These are phyloP conservation scores for Synchiropus splendidus DNA, from an alignment of 2,113 vertebrate species.

Conservation along the genomic window DNA sequence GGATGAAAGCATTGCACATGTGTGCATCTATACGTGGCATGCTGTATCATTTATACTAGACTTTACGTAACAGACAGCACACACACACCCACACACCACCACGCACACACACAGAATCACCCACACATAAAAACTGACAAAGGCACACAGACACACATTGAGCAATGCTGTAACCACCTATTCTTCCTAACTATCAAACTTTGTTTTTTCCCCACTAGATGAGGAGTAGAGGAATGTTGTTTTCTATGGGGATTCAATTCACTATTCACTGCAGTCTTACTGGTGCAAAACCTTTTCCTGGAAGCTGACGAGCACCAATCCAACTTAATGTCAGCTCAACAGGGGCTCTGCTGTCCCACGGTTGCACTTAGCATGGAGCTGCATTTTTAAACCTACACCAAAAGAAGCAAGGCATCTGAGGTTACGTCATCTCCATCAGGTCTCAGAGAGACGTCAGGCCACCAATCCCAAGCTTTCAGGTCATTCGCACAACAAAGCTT, in stretches of 20 bases:
- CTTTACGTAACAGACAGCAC: slow-evolving; percentile 28
- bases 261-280: slow-evolving; percentile 48
- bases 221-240: slow-evolving; percentile 43
- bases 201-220: slow-evolving; percentile 24
- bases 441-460: slow-evolving; percentile 26
- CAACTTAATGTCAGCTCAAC: slow-evolving; percentile 47
- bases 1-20: too few relatives aligned
- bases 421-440: slow-evolving; percentile 30
- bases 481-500: slow-evolving; percentile 32
- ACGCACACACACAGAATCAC: slow-evolving; percentile 15
- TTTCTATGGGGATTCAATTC: slow-evolving; percentile 52
- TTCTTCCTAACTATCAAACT: slow-evolving; percentile 33
- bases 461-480: slow-evolving; percentile 28
- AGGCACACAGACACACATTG: slow-evolving; percentile 16
- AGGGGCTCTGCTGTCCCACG: slow-evolving; percentile 31
- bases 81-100: slow-evolving; percentile 1
- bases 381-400: slow-evolving; percentile 24
- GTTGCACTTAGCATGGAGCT: slow-evolving; percentile 27
- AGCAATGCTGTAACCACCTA: slow-evolving; percentile 35
- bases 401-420: slow-evolving; percentile 35
- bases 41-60: slow-evolving; percentile 33
- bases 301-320: slow-evolving; percentile 42
- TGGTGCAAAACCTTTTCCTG: slow-evolving; percentile 51
- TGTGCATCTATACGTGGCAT: slow-evolving; percentile 11
- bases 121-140: slow-evolving; percentile 21